Base-by-base conservation (phyloP, 2,797 vertebrate genomes). In the Delichon dasypus region DNA sequence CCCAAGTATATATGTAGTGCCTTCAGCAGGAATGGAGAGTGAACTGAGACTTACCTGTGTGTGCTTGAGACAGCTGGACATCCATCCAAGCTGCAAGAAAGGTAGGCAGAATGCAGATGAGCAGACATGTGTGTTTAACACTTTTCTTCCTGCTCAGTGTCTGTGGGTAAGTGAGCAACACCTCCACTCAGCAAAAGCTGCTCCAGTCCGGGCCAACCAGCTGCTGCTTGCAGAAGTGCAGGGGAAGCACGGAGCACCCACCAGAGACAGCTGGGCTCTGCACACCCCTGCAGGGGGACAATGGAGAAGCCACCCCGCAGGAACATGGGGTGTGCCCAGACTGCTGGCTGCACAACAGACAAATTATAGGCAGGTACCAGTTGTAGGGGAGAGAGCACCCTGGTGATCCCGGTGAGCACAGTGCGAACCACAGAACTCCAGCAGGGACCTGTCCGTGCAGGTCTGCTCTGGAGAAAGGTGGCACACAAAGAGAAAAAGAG, bases 281-380 rank as follows among this genome's bases (percentile, higher is more conserved):
- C 70, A 58, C 14, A 7, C 2, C 51, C 11, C 26, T 67, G 32
- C 0, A 0, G 4, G 10, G 38, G 12, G 2, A 15, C 20, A 34
- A 9, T 0, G 13, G 42, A 45, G 50, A 44, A 85, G 27, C 47
- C 1, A 1, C 7, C 22, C n/a, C 50, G 25, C 8, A 30, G 50
- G 67, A 53, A 22, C 13, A 5, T 4, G 6, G 2, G 13, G 5
- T 22, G 23, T 67, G 29, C 38, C 38, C 58, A 61, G 16, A 5
- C 25, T 53, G 22, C 9, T 55, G 50, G n/a, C 12, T 42, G 22
- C 38, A n/a, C 5, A 1, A 26, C 54, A 20, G 18, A 18, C 5
- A 47, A 48, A 36, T 36, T 4, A 23, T 7, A 7, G 25, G 6
- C 22, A 47, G n/a, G 3, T 34, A 6, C 30, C 20, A 13, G 30